A percentile compares a stretch with the other conserved stretches of the same genome.
Conservation (phyloP, 2,888 invertebrate genomes). For the Heteropelma amictum region DNA sequence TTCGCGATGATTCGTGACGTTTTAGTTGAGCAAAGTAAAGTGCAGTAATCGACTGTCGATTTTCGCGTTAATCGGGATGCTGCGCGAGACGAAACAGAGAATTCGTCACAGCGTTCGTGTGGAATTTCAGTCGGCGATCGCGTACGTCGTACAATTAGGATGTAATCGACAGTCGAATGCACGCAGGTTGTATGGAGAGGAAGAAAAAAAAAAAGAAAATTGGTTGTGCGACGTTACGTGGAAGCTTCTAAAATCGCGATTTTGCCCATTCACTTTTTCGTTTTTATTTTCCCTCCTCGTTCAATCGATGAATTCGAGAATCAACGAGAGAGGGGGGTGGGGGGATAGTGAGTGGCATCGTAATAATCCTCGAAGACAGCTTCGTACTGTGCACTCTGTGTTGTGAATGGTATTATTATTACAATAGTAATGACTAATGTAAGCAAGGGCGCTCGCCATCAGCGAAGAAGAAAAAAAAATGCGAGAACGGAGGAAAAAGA, state of each 20-base stretch:
- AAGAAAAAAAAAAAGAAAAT: constrained; percentile 61
- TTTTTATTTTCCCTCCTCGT: neutral
- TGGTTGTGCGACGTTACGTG: constrained; percentile 76
- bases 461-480: constrained; percentile 28
- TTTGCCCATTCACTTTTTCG: neutral
- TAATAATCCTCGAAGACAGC: constrained; percentile 67
- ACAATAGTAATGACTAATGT: constrained; percentile 49
- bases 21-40: constrained; percentile 44
- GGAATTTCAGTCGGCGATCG: no score
- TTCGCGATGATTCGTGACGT: constrained; percentile 16
- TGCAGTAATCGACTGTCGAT: constrained; percentile 42
- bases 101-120: no score
- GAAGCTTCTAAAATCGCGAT: constrained; percentile 63
- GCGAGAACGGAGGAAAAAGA: constrained; percentile 4
- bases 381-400: constrained; percentile 78
- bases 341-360: no score
- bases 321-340: no score
- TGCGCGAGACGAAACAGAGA: neutral
- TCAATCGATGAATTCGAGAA: no score
- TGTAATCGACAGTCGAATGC: constrained; percentile 65
- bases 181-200: constrained; percentile 57
- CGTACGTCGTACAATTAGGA: constrained; percentile 16
- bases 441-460: constrained; percentile 58
- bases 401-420: constrained; percentile 75
- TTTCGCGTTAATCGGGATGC: constrained; percentile 17